Percentiles rank a stretch among this genome's conserved stretches.
These are phyloP conservation scores for Pachydiplax longipennis DNA, from an alignment of 2,888 invertebrate genomes.

Conservation along the genomic window DNA sequence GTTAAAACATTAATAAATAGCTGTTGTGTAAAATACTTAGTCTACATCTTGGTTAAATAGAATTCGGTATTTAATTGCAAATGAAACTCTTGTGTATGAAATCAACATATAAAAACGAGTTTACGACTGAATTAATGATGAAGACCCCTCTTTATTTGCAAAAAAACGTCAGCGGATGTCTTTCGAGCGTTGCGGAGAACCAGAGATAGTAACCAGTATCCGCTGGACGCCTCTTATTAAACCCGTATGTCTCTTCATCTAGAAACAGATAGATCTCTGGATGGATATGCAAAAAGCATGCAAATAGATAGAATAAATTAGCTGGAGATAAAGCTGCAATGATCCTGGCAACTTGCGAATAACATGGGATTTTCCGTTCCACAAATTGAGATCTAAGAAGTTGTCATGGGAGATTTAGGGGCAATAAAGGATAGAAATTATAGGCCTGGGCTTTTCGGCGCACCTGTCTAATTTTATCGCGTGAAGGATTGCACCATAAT, in stretches of 20 bases:
- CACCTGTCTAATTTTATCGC: neutral
- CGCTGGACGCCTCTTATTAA: neutral
- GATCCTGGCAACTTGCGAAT: constrained; percentile 1
- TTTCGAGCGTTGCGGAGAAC: neutral
- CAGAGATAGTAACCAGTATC: neutral
- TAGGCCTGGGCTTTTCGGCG: neutral
- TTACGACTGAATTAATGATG: too few relatives aligned
- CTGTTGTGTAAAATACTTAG: too few relatives aligned
- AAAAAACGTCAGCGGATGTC: too few relatives aligned
- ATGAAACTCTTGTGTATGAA: too few relatives aligned
- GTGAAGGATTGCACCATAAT: neutral
- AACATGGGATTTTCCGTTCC: neutral
- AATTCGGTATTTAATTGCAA: too few relatives aligned
- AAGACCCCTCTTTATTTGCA: too few relatives aligned
- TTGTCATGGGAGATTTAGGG: constrained; percentile 21
- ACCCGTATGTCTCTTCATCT: neutral
- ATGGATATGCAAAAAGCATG: constrained; percentile 34
- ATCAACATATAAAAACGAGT: too few relatives aligned
- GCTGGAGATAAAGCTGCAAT: neutral
- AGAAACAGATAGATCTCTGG: neutral
- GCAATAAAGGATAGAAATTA: constrained; percentile 29
- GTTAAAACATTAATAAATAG: too few relatives aligned
- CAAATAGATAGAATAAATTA: constrained; percentile 38
- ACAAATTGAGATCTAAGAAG: constrained; percentile 13
- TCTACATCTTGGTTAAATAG: too few relatives aligned